Conservation (phyloP, 2,113 vertebrate species). For the Ia io region DNA sequence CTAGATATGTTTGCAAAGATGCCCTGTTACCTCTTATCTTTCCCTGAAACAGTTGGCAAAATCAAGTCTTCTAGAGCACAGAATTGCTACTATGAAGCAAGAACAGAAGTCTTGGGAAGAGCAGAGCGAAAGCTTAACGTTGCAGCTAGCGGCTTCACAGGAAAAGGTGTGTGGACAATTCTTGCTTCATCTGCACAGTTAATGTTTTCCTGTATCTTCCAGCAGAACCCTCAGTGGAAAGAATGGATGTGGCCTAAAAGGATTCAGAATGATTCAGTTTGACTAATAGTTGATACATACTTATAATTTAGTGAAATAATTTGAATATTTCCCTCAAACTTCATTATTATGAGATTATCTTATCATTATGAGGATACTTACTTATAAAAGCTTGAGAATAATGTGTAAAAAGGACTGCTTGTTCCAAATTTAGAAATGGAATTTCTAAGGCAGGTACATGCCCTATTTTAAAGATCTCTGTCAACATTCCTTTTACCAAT, state of each 20-base stretch:
- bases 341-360: conserved; percentile 3
- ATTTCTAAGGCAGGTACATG: background rate
- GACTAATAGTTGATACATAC: background rate
- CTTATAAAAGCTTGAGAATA: background rate
- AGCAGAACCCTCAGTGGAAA: background rate
- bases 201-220: background rate
- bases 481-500: conserved; percentile 14
- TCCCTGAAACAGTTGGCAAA: conserved; percentile 81
- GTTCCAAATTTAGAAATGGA: background rate
- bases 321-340: background rate
- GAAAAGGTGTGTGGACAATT: conserved; percentile 82
- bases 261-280: background rate
- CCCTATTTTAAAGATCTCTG: background rate
- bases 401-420: background rate
- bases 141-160: conserved; percentile 84
- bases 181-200: background rate
- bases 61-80: conserved; percentile 83
- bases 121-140: conserved; percentile 82
- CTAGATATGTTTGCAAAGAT: conserved; percentile 13
- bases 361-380: background rate
- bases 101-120: conserved; percentile 85
- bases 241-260: background rate
- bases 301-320: background rate
- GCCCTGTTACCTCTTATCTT: background rate
- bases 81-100: conserved; percentile 82